Percentiles rank a stretch among this genome's conserved stretches.
These are phyloP conservation scores for Ptilonorhynchus violaceus DNA, from an alignment of 2,113 vertebrate genomes.

Conservation along the genomic window DNA sequence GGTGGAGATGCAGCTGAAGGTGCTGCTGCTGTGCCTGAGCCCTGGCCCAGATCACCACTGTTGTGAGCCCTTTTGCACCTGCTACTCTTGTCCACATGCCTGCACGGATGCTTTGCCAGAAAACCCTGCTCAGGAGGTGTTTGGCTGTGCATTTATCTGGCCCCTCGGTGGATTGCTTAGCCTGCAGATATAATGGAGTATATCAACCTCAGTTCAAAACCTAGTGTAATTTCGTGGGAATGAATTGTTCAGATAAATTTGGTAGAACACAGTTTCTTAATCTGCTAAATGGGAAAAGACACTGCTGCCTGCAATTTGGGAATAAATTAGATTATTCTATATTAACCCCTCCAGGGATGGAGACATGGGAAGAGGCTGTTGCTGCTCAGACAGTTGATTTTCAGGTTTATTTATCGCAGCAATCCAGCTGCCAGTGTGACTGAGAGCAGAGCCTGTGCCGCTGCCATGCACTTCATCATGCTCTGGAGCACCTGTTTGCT, in stretches of 20 bases:
- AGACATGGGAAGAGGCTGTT: neutral
- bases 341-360: constrained; percentile 26
- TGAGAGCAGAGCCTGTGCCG: neutral
- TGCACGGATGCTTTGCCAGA: neutral
- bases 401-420: constrained; percentile 12
- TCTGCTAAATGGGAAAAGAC: constrained; percentile 5
- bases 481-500: neutral
- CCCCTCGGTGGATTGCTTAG: neutral
- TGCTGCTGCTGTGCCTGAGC: neutral
- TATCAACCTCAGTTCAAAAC: neutral
- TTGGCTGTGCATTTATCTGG: neutral
- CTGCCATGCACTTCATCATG: neutral
- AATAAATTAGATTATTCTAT: constrained; percentile 29
- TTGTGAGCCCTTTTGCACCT: neutral
- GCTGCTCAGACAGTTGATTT: neutral
- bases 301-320: neutral
- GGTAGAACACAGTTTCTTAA: constrained; percentile 3
- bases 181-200: neutral
- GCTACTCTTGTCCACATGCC: neutral
- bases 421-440: neutral
- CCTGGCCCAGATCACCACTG: neutral
- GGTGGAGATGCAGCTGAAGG: neutral
- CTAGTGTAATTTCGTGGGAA: neutral
- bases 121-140: neutral
- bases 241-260: constrained; percentile 27